phyloP scores from a whole-genome alignment of 2,888 invertebrate species.

The Melanotus villosus region DNA sequence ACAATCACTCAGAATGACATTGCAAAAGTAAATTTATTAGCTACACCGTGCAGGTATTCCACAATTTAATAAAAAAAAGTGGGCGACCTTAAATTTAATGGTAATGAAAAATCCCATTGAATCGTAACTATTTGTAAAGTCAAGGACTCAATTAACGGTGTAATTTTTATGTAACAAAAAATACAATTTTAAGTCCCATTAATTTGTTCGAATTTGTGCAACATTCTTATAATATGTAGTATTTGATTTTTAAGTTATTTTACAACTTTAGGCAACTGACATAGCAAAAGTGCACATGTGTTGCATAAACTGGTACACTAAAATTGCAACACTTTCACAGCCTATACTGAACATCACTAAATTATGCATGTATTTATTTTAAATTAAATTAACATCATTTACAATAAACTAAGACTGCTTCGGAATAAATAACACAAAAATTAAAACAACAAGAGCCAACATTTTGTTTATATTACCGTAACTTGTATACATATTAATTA shows the following conservation, averaged over 20 bases:
- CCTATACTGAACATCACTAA: too few species aligned
- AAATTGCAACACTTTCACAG: slow-evolving; percentile 1
- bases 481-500: background rate
- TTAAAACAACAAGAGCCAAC: background rate
- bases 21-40: background rate
- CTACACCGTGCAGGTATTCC: background rate
- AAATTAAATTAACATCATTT: too few species aligned
- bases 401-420: too few species aligned
- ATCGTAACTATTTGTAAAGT: slow-evolving; percentile 19
- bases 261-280: background rate
- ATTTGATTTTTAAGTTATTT: background rate
- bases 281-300: background rate
- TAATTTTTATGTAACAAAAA: background rate
- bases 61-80: slow-evolving; percentile 10
- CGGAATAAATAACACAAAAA: too few species aligned
- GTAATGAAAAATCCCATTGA: slow-evolving; percentile 21
- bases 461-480: slow-evolving; percentile 5
- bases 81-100: slow-evolving; percentile 10
- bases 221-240: background rate
- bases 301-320: background rate
- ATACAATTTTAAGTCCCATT: background rate
- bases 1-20: slow-evolving; percentile 9
- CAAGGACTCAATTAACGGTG: background rate
- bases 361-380: too few species aligned
- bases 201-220: background rate